Percentiles rank a stretch among this genome's conserved stretches.
Conservation (phyloP, 2,113 vertebrate genomes). For the Amblyopsis rosae region DNA sequence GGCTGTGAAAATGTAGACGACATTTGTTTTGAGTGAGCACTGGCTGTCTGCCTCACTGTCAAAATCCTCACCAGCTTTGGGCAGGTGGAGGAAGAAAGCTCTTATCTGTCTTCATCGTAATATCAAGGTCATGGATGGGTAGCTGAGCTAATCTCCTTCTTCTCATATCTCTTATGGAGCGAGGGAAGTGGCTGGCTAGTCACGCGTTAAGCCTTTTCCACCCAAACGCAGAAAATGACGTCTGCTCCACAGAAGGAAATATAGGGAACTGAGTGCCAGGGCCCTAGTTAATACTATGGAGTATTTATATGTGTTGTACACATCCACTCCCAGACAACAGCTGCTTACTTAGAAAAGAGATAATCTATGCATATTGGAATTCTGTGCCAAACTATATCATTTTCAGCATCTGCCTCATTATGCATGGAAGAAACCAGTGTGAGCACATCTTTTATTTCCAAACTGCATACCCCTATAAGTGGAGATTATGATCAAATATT, state of each 20-base stretch:
- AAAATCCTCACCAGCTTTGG: conserved; percentile 62
- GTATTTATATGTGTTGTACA: conserved; percentile 50
- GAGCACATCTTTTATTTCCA: conserved; percentile 36
- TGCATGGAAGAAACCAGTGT: conserved; percentile 56
- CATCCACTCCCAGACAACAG: conserved; percentile 58
- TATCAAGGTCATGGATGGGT: conserved; percentile 74
- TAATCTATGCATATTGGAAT: conserved; percentile 71
- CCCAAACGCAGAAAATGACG: conserved; percentile 62
- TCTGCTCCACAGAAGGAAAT: conserved; percentile 56
- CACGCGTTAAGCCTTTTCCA: conserved; percentile 61
- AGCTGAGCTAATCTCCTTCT: conserved; percentile 72
- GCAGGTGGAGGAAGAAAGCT: conserved; percentile 67
- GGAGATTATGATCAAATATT: conserved; percentile 48
- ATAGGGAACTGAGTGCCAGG: conserved; percentile 49
- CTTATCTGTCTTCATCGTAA: conserved; percentile 71
- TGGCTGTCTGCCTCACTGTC: conserved; percentile 61
- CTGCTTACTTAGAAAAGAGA: conserved; percentile 67
- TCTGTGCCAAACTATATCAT: conserved; percentile 67
- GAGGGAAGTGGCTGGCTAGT: conserved; percentile 59
- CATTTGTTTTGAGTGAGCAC: conserved; percentile 63
- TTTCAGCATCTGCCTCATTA: conserved; percentile 68
- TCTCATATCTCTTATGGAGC: conserved; percentile 64
- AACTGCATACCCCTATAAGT: conserved; percentile 41
- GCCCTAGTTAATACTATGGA: conserved; percentile 11
- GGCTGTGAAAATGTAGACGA: conserved; percentile 47